Percentiles rank a stretch among this genome's conserved stretches.
These are phyloP conservation scores for Drosophila melanica DNA, from an alignment of 1,140 invertebrate genomes.

Conservation along the genomic window DNA sequence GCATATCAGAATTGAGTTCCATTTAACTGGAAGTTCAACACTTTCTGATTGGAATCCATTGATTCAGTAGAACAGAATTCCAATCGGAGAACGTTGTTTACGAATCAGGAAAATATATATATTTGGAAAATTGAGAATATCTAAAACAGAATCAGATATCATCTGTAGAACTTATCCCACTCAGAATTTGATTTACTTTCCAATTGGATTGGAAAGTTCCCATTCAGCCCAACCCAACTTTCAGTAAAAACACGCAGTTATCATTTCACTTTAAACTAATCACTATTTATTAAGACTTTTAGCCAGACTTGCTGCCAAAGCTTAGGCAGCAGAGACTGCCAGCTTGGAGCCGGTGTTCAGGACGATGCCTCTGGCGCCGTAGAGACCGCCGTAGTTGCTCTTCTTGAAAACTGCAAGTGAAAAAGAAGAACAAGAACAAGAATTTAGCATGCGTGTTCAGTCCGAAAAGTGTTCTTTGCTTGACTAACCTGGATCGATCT, in stretches of 20 bases:
- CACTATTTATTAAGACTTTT: conserved; percentile 76
- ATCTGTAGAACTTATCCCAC: too few species aligned
- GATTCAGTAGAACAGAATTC: too few species aligned
- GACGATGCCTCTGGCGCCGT: conserved; percentile 44
- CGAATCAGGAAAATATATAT: too few species aligned
- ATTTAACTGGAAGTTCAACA: too few species aligned
- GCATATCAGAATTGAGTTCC: too few species aligned
- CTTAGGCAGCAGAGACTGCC: conserved; percentile 60
- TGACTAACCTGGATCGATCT: conserved; percentile 76
- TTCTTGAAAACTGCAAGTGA: conserved; percentile 60
- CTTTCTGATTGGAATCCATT: too few species aligned
- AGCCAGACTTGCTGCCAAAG: conserved; percentile 1
- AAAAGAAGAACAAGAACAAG: not conserved
- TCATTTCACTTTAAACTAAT: conserved; percentile 61
- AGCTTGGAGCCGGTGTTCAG: conserved; percentile 61
- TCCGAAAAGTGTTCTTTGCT: fast-evolving
- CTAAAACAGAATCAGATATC: too few species aligned
- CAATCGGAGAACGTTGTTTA: too few species aligned
- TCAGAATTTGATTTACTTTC: too few species aligned
- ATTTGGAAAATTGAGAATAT: not conserved
- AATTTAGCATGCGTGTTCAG: conserved; percentile 23
- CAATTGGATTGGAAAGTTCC: not conserved
- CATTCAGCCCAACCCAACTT: not conserved
- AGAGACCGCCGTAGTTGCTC: conserved; percentile 61
- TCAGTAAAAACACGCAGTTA: conserved; percentile 1